Evolutionary conservation across 2,113 vertebrate genomes (phyloP), one percentile per base, ranked within the genome.

Genomic region (Vidua macroura): DNA sequence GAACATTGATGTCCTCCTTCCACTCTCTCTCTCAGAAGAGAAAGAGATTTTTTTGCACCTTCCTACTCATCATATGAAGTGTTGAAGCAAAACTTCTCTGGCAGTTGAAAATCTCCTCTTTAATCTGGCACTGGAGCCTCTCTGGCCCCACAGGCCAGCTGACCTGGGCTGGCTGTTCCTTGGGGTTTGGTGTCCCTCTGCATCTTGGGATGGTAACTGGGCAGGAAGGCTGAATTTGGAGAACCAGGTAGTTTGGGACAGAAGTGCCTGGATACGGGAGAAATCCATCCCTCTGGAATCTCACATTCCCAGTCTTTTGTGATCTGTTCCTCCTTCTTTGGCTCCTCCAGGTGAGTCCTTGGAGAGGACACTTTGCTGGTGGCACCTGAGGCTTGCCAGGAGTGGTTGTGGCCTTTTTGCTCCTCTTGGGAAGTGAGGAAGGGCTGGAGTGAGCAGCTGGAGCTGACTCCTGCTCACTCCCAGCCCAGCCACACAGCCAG

Each of bases 41-140:
- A 95, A 68, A 46, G 64, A 86, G 44, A 35, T 44, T 73, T 82
- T 89, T 92, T 96, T 91, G 83, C 96, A 94, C 96, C 95, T 96
- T 96, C 93, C 96, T 95, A 96, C 95, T 94, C 96, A 96, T 96
- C 93, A 85, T 90, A 93, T 93, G 96, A 96, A 89, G 95, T 95
- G 96, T 87, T 84, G 81, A 75, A 94, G 43, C 73, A 60, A 68
- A 83, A 62, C 69, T 90, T 93, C 68, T 72, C 60, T n/a, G 76
- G 43, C 86, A 75, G 52, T 37, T 60, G 85, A 69, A 86, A 81
- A 88, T 68, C 69, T 86, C 68, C 2, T 90, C 12, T 86, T 90
- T 68, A 68, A 56, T 90, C 30, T 77, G 30, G 24, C 62, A 19
- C 41, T 72, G 11, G 10, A n/a, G 52, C 64, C 69, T 92, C 35